Base-by-base conservation (phyloP, 35 echinoderm and acorn worm genomes). In the Heliocidaris erythrogramma region DNA sequence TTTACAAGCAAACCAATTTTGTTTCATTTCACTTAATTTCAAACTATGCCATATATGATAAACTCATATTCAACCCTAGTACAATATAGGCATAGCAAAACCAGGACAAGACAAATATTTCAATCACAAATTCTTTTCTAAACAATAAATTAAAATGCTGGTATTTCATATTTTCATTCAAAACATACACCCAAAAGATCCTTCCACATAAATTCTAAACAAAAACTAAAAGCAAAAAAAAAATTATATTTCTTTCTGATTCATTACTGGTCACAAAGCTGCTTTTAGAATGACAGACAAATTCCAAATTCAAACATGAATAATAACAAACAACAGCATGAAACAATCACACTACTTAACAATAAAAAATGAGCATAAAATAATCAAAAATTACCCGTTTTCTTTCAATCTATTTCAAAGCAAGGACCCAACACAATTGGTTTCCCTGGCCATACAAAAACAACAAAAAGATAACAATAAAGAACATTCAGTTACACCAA, bases 1-100 rank as follows among this genome's bases (percentile, higher is more conserved):
- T 49, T 92, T 92, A 92, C 91, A 92, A 49, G 47, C 91, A 59
- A 92, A 92, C 27, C 65, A 78, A 24, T 21, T n/a, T 78, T 78
- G 65, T 78, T 78, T 78, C 27, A n/a, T n/a, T 7, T 78, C 17
- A 21, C 65, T 78, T 21, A 17, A 12, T 56, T 56, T 56, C 21
- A 78, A n/a, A 78, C 65, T 78, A 78, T 78, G 65, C 65, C 65
- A 27, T 7, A 78, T 21, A 78, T 78, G 18, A 27, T 27, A 78
- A 78, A 78, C 21, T 78, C 65, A 78, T 78, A 78, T 3, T 78
- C 27, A 18, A 78, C 65, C 27, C 21, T 78, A 78, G 65, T 78
- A 78, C 65, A 78, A 78, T 78, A 78, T 78, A 78, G 65, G 65
- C 65, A 78, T 78, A 78, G 65, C 21, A 78, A 71, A 78, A 78